Conservation (phyloP, 2,888 invertebrate genomes). For the Hedychridium roseum region DNA sequence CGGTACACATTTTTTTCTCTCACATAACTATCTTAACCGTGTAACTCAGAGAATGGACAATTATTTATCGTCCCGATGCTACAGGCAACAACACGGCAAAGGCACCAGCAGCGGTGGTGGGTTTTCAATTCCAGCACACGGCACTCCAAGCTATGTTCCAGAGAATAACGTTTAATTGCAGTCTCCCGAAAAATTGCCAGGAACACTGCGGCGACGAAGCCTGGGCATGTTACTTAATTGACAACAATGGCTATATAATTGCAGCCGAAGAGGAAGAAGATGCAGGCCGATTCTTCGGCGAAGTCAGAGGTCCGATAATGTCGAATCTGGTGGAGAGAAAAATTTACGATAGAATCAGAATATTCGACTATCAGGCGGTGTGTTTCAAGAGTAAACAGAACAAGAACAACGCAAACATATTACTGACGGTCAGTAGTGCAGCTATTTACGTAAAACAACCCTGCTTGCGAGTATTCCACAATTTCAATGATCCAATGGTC, state of each 20-base stretch:
- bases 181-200: constrained; percentile 46
- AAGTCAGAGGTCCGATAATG: constrained; percentile 82
- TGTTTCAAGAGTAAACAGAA: constrained; percentile 78
- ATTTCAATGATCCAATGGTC: too few species aligned
- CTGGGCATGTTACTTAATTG: constrained; percentile 84
- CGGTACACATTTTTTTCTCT: constrained; percentile 37
- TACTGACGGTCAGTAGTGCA: constrained; percentile 70
- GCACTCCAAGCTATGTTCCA: constrained; percentile 79
- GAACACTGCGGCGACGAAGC: constrained; percentile 72
- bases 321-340: constrained; percentile 75
- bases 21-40: neutral
- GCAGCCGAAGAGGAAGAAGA: constrained; percentile 77
- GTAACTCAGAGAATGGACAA: neutral
- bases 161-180: constrained; percentile 75
- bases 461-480: too few species aligned
- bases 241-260: constrained; percentile 88
- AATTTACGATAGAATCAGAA: constrained; percentile 77
- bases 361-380: constrained; percentile 90
- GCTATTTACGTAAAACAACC: constrained; percentile 2
- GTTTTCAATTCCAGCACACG: constrained; percentile 83
- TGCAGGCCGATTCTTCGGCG: constrained; percentile 89
- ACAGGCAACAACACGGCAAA: constrained; percentile 51
- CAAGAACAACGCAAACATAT: constrained; percentile 69
- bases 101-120: constrained; percentile 69
- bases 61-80: constrained; percentile 3